Conservation (phyloP, 1,140 invertebrate genomes). For the Euwallacea fornicatus region DNA sequence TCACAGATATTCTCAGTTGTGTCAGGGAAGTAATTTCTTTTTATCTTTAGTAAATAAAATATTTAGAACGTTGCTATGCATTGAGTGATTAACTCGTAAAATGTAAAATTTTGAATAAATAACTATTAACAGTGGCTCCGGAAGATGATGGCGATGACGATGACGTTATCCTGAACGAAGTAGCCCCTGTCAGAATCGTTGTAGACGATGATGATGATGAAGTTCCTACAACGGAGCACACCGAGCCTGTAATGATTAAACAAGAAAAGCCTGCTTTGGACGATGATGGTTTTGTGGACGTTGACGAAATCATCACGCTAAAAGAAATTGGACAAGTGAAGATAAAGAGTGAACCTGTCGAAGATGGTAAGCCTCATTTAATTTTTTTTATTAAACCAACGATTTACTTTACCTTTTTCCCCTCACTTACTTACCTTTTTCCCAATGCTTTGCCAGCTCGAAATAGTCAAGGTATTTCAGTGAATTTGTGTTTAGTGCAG, state of each 20-base stretch:
- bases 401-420: too few species aligned
- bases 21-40: too few species aligned
- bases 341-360: conserved; percentile 63
- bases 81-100: neutral
- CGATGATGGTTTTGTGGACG: conserved; percentile 55
- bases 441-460: too few species aligned
- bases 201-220: conserved; percentile 58
- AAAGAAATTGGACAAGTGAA: conserved; percentile 54
- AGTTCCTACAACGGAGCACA: conserved; percentile 52
- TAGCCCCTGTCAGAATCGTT: conserved; percentile 51
- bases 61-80: neutral
- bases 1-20: too few species aligned
- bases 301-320: conserved; percentile 45
- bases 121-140: neutral
- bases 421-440: too few species aligned
- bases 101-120: neutral
- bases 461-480: too few species aligned
- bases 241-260: conserved; percentile 31
- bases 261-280: conserved; percentile 51
- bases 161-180: conserved; percentile 61
- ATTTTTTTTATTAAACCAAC: too few species aligned
- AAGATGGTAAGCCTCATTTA: conserved; percentile 56
- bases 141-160: conserved; percentile 54
- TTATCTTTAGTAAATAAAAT: neutral
- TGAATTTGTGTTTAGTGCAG: too few species aligned